Percentiles rank a stretch among this genome's conserved stretches.
Conservation (phyloP, 2,113 vertebrate genomes). For the Sinocyclocheilus grahami region DNA sequence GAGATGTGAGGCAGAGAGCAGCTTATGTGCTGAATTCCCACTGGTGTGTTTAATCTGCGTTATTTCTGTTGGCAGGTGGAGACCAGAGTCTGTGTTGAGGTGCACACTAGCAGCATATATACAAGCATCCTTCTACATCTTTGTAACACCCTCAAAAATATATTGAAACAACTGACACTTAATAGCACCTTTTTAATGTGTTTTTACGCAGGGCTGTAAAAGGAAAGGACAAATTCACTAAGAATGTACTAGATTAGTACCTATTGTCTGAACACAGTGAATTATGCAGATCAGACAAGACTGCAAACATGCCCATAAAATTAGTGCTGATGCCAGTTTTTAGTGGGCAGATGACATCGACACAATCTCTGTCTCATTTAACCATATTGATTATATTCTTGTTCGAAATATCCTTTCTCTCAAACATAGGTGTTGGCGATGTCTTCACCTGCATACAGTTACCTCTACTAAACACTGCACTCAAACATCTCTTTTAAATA, state of each 20-base stretch:
- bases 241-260: not conserved
- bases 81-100: not conserved
- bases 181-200: no score
- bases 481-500: no score
- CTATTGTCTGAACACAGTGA: not conserved
- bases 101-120: not conserved
- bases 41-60: conserved; percentile 4
- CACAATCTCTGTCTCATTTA: no score
- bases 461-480: no score
- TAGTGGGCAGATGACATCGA: no score
- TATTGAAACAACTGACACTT: not conserved
- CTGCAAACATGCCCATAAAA: not conserved
- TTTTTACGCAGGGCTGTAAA: no score
- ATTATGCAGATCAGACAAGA: not conserved
- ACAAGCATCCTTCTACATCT: not conserved
- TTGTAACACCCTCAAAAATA: not conserved
- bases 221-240: not conserved
- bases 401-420: no score
- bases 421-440: no score
- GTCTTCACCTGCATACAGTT: no score
- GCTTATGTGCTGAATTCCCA: conserved; percentile 8
- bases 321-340: no score
- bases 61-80: not conserved
- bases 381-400: no score
- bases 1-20: conserved; percentile 2